A percentile compares a stretch with the other conserved stretches of the same genome.
Conservation (phyloP, 2,797 vertebrate species). For the Anomalospiza imberbis region DNA sequence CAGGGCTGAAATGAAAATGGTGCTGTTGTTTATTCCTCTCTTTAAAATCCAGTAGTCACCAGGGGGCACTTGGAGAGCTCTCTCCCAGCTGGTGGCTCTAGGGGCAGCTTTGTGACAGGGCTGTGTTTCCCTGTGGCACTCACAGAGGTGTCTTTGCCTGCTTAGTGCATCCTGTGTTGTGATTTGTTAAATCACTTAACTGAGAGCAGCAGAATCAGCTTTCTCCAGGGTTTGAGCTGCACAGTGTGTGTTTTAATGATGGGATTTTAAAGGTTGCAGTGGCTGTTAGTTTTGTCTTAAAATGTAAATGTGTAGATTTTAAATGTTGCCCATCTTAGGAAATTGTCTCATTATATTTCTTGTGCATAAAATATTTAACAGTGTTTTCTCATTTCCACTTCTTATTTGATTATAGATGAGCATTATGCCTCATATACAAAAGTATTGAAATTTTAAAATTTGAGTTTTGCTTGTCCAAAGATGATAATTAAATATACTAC, state of each 20-base stretch:
- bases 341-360: neutral
- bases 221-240: neutral
- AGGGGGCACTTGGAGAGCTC: slow-evolving; percentile 20
- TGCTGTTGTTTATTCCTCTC: neutral
- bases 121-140: neutral
- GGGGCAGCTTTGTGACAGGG: neutral
- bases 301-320: neutral
- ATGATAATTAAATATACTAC: neutral
- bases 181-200: neutral
- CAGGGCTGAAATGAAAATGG: neutral
- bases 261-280: neutral
- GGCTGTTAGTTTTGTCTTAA: neutral
- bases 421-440: neutral
- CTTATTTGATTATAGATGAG: neutral
- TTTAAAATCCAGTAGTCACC: neutral
- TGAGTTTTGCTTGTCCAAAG: neutral
- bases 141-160: neutral
- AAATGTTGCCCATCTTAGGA: neutral
- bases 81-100: neutral
- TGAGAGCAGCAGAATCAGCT: neutral
- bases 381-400: neutral
- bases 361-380: neutral
- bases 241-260: neutral
- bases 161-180: neutral
- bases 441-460: neutral